A percentile compares a stretch with the other conserved stretches of the same genome.
Evolutionary conservation across 2,888 invertebrate species (phyloP).

Genomic region (Strigamia transsilvanica): DNA sequence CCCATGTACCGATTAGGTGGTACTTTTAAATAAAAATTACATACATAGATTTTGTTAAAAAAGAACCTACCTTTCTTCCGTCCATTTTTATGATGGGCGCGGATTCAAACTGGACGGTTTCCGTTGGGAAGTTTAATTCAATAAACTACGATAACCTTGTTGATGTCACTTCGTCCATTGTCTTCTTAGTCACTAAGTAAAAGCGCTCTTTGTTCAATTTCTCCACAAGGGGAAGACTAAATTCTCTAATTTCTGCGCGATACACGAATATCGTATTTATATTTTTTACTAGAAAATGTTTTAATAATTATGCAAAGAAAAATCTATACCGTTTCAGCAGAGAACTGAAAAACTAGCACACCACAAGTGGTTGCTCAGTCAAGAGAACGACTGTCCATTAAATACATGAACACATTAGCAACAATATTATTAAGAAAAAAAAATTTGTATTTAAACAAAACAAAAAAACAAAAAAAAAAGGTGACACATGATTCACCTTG

Average conservation of each 20-base stretch:
- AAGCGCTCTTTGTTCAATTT: too few relatives aligned
- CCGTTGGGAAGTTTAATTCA: too few relatives aligned
- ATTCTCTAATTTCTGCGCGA: not conserved
- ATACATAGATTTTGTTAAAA: too few relatives aligned
- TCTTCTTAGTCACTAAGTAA: too few relatives aligned
- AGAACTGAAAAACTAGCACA: conserved; percentile 44
- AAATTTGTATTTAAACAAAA: conserved; percentile 23
- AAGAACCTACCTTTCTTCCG: too few relatives aligned
- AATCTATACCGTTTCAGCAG: conserved; percentile 44
- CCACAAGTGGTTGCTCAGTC: conserved; percentile 40
- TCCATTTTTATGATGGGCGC: too few relatives aligned
- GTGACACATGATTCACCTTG: conserved; percentile 37
- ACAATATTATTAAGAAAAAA: conserved; percentile 25
- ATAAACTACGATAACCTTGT: too few relatives aligned
- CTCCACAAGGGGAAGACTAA: too few relatives aligned
- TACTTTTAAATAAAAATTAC: too few relatives aligned
- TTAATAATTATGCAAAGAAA: conserved; percentile 46
- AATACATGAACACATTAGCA: conserved; percentile 44
- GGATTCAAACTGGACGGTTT: too few relatives aligned
- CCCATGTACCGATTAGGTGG: too few relatives aligned
- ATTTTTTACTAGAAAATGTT: conserved; percentile 33
- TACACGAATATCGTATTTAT: not conserved
- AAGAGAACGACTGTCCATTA: conserved; percentile 7
- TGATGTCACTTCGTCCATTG: too few relatives aligned
- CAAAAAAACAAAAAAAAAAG: conserved; percentile 6